Evolutionary conservation across 2,113 vertebrate species (phyloP).

Genomic region (Scopus umbretta): DNA sequence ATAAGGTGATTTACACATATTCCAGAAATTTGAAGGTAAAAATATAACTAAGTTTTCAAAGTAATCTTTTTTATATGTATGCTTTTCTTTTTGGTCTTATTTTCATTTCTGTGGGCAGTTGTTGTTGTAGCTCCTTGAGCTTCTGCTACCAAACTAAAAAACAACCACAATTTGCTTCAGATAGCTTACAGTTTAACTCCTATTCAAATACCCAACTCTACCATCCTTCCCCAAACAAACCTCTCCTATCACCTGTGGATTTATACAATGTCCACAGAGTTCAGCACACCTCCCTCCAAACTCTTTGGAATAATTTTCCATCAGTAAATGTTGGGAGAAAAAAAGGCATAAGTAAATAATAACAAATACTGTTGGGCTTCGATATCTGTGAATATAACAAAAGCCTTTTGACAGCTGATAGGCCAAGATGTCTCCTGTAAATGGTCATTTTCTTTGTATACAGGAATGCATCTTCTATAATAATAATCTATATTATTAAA

Average conservation of each 20-base stretch:
- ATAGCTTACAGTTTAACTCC: not conserved
- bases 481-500: not conserved
- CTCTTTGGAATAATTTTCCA: not conserved
- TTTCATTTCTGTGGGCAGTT: not conserved
- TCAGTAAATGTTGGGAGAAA: not conserved
- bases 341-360: not conserved
- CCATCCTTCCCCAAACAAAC: not conserved
- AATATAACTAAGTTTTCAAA: not conserved
- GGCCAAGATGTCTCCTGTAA: not conserved
- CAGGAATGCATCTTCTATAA: not conserved
- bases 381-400: not conserved
- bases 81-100: not conserved
- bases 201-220: not conserved
- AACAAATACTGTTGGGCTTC: not conserved
- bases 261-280: not conserved
- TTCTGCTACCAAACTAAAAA: not conserved
- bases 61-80: not conserved
- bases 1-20: not conserved
- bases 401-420: not conserved
- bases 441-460: not conserved
- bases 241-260: fast-evolving
- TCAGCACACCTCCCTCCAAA: not conserved
- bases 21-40: not conserved
- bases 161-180: not conserved
- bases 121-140: not conserved